Percentiles rank a stretch among this genome's conserved stretches.
phyloP scores from a whole-genome alignment of 2,797 vertebrate species.

The Lepus oiostolus region DNA sequence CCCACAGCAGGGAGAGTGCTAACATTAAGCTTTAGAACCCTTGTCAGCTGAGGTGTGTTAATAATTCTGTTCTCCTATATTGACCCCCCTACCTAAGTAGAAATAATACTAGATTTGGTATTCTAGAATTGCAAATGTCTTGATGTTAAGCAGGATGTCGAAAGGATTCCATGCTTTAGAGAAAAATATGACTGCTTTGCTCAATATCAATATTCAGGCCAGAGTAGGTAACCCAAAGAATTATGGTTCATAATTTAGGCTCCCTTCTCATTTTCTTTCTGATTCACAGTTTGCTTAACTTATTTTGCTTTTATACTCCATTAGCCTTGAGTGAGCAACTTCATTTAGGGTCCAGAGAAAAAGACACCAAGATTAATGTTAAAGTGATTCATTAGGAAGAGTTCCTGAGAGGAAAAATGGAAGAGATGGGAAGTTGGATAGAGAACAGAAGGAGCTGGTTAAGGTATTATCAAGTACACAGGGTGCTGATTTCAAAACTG shows the following conservation, averaged over 20 bases:
- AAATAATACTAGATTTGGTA: background rate
- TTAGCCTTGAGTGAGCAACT: background rate
- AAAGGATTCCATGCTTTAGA: background rate
- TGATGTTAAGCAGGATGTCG: background rate
- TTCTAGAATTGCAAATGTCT: background rate
- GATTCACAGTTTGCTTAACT: background rate
- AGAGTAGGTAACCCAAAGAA: background rate
- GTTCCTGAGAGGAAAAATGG: background rate
- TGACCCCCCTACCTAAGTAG: background rate
- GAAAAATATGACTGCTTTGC: background rate
- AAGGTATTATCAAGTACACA: background rate
- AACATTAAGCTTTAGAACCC: background rate
- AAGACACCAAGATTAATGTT: background rate
- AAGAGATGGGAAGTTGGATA: background rate
- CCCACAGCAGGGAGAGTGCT: background rate
- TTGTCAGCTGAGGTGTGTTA: background rate
- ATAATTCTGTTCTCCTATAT: background rate
- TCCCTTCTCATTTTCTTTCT: slow-evolving; percentile 49
- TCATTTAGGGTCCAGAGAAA: slow-evolving; percentile 14
- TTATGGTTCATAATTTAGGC: background rate
- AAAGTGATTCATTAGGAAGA: slow-evolving; percentile 5
- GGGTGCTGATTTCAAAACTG: background rate
- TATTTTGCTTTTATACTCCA: slow-evolving; percentile 26
- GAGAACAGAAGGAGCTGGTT: background rate
- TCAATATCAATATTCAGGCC: background rate